Conservation (phyloP, 2,113 vertebrate genomes). For the Columba janthina region DNA sequence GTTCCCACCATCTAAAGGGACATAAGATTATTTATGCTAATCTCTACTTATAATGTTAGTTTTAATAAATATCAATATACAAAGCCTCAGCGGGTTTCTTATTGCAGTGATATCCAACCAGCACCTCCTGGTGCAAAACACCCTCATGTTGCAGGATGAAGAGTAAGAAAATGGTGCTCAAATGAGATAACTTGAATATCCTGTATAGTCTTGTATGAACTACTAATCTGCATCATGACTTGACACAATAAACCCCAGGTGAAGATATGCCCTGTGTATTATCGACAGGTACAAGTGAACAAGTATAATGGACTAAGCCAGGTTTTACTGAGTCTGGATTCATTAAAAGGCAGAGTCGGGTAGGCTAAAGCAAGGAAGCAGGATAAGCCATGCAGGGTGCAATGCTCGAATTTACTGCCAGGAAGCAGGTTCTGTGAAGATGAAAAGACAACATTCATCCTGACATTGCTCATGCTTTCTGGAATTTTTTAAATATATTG, state of each 20-base stretch:
- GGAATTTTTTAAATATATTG: neutral
- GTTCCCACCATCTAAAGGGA: neutral
- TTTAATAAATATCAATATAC: neutral
- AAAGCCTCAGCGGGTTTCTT: neutral
- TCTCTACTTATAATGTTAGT: neutral
- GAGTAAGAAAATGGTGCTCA: neutral
- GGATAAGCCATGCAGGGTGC: neutral
- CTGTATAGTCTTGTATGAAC: neutral
- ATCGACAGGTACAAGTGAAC: neutral
- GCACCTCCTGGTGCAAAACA: neutral
- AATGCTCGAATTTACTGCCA: neutral
- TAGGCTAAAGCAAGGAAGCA: neutral
- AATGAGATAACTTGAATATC: neutral
- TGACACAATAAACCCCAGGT: neutral
- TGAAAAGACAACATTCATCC: conserved; percentile 20
- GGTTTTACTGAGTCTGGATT: neutral
- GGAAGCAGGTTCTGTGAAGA: neutral
- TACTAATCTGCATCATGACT: neutral
- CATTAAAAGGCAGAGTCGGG: neutral
- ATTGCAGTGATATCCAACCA: neutral
- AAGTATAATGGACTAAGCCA: neutral
- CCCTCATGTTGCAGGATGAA: neutral
- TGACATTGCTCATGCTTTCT: neutral
- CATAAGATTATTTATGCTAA: neutral
- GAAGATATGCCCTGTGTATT: neutral